Base-by-base conservation (phyloP, 2,113 vertebrate species). In the Callopanchax toddi region DNA sequence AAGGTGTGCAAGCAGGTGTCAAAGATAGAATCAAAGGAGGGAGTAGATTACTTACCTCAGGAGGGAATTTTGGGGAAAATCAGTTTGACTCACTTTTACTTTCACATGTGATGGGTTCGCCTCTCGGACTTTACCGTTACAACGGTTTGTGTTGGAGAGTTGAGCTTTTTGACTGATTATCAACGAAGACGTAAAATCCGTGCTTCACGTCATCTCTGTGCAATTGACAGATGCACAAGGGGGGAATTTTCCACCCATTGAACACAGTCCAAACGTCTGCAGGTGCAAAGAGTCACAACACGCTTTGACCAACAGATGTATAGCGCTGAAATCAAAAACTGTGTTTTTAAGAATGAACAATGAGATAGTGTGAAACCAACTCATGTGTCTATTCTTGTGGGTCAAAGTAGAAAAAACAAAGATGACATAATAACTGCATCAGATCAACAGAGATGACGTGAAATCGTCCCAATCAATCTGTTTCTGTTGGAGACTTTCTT, bases 151-250 rank as follows among this genome's bases (percentile, higher is more conserved):
- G 72, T 57, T 15, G 75, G 69, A 76, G 62, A 52, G 76, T 73
- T 67, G 57, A 84, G 76, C 60, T 67, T 64, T 71, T 63, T 66
- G 76, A 62, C 63, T 66, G 78, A 86, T 76, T 62, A 72, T 64
- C 79, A 71, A 71, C 71, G 64, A 61, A 76, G 63, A 87, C 71
- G 66, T 67, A 61, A 67, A 76, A 79, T 70, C 71, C 29, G 66
- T 46, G 68, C 61, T 62, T 60, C 71, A 80, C 86, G 84, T 86
- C 86, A 85, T 84, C 87, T 84, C 82, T 83, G 89, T 79, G 74
- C 72, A 72, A 87, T 81, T 76, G 78, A 74, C 64, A 25, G 76
- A 76, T 58, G 49, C 65, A 86, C 74, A 79, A 77, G 66, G 60
- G 72, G 26, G 67, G 29, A 71, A 46, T 75, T 76, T 85, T 82